phyloP scores from a whole-genome alignment of 92 coral and sea anemone species.

The Isaurus tuberculatus region DNA sequence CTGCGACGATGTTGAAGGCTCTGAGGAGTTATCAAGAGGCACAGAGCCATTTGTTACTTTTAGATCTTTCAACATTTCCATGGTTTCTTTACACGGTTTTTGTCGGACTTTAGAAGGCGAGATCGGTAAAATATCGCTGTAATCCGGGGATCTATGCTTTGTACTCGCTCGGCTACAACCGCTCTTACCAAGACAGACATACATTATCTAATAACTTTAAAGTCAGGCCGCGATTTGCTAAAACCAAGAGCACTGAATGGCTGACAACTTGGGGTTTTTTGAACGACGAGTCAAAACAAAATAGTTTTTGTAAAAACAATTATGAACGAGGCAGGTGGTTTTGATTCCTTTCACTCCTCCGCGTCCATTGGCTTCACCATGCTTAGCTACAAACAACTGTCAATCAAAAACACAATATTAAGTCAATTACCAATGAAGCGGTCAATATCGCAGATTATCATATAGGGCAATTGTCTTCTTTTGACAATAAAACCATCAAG shows the following conservation, averaged over 20 bases:
- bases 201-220: constrained; percentile 60
- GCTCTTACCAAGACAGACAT: constrained; percentile 83
- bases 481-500: constrained; percentile 4
- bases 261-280: not conserved
- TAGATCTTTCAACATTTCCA: constrained; percentile 39
- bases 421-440: constrained; percentile 28
- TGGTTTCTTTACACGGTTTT: constrained; percentile 11
- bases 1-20: constrained; percentile 34
- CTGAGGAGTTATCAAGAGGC: constrained; percentile 55
- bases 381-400: constrained; percentile 12
- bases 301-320: constrained; percentile 24
- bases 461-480: constrained; percentile 24
- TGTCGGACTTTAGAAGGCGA: constrained; percentile 82
- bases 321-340: constrained; percentile 30
- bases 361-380: constrained; percentile 27
- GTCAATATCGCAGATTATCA: constrained; percentile 34
- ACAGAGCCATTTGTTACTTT: constrained; percentile 46
- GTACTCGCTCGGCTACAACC: constrained; percentile 67
- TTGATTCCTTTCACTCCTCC: not conserved
- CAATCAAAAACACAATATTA: constrained; percentile 24
- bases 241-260: constrained; percentile 9
- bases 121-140: constrained; percentile 81
- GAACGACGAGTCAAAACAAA: constrained; percentile 39
- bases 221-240: constrained; percentile 23
- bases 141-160: constrained; percentile 84